A percentile compares a stretch with the other conserved stretches of the same genome.
These are phyloP conservation scores for Hylia prasina DNA, from an alignment of 2,113 vertebrate genomes.

Conservation along the genomic window DNA sequence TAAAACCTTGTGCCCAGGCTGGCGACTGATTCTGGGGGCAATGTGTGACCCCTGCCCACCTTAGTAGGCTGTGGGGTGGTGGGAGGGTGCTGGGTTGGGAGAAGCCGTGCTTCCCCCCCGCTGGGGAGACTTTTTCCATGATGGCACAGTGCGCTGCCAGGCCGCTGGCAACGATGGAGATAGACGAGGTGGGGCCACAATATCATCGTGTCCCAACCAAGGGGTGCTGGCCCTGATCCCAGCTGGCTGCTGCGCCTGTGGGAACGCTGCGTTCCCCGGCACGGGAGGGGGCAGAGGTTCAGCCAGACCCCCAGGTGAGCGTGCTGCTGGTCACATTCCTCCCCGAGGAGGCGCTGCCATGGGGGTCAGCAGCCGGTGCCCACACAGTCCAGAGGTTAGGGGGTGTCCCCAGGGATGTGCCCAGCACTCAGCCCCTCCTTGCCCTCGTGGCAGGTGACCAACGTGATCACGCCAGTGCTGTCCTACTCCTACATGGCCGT, in stretches of 20 bases:
- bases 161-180: neutral
- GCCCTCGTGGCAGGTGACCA: slow-evolving; percentile 80
- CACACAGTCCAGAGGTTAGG: neutral
- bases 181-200: neutral
- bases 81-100: neutral
- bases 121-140: neutral
- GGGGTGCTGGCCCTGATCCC: neutral
- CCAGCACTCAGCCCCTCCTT: neutral
- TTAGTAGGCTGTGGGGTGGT: neutral
- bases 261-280: neutral
- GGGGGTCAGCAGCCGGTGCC: neutral
- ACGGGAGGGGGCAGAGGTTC: neutral
- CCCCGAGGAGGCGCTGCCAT: fast-evolving
- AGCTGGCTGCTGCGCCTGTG: neutral
- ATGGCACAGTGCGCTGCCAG: fast-evolving
- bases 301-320: neutral
- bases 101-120: fast-evolving
- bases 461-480: slow-evolving; percentile 87
- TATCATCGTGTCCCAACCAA: fast-evolving
- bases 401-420: neutral
- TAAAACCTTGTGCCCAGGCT: neutral
- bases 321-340: neutral
- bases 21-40: fast-evolving
- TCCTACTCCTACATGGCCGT: slow-evolving; percentile 90
- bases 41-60: neutral